A percentile compares a stretch with the other conserved stretches of the same genome.
Evolutionary conservation across 1,140 invertebrate species (phyloP).

Genomic region (Drosophila ercepeae): DNA sequence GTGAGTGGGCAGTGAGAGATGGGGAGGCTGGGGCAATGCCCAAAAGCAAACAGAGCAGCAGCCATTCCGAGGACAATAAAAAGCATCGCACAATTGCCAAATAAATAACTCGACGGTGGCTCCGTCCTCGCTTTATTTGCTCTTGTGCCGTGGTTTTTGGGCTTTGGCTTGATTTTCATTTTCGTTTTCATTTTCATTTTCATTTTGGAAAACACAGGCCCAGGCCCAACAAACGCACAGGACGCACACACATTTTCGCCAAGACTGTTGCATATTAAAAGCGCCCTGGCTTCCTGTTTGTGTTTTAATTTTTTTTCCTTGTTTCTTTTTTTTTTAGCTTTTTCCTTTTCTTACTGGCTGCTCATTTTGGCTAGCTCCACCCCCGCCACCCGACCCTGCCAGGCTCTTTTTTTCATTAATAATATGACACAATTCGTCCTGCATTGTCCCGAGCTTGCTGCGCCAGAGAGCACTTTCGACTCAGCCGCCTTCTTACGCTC

Average conservation of each 20-base stretch:
- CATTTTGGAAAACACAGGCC: conserved; percentile 44
- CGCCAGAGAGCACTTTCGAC: conserved; percentile 76
- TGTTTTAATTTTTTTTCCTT: conserved; percentile 30
- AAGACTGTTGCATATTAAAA: conserved; percentile 73
- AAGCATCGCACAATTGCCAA: conserved; percentile 73
- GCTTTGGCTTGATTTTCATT: conserved; percentile 62
- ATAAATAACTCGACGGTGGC: conserved; percentile 75
- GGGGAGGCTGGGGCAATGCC: conserved; percentile 47
- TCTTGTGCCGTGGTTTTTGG: conserved; percentile 55
- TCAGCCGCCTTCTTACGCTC: conserved; percentile 71
- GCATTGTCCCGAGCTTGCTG: conserved; percentile 65
- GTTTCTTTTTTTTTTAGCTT: background rate
- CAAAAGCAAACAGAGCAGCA: conserved; percentile 65
- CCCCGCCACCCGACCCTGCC: background rate
- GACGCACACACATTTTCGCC: conserved; percentile 15
- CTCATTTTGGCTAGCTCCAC: conserved; percentile 50
- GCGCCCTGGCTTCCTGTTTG: conserved; percentile 66
- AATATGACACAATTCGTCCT: conserved; percentile 76
- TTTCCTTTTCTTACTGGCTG: conserved; percentile 27
- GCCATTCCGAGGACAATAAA: conserved; percentile 74
- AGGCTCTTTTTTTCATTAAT: conserved; percentile 72
- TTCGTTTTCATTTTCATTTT: conserved; percentile 46
- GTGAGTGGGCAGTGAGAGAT: background rate
- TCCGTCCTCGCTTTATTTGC: conserved; percentile 69
- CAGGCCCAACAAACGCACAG: conserved; percentile 11